These are phyloP conservation scores for Amphiprion percula DNA, from an alignment of 2,113 vertebrate genomes.

Conservation along the genomic window DNA sequence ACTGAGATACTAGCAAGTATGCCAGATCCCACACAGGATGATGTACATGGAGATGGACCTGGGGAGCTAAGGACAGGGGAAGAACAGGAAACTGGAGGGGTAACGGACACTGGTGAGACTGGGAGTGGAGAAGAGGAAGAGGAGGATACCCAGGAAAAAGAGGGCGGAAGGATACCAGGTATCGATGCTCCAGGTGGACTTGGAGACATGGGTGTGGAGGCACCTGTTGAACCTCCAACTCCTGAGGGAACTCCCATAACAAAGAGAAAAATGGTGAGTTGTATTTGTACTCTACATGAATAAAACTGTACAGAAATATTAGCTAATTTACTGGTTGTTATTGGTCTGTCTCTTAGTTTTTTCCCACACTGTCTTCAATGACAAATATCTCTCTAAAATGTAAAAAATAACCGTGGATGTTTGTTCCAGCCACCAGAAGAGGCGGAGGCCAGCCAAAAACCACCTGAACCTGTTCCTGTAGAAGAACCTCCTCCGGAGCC, in stretches of 20 bases:
- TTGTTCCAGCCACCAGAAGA: slow-evolving; percentile 74
- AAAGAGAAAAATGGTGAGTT: slow-evolving; percentile 86
- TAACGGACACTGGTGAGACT: slow-evolving; percentile 81
- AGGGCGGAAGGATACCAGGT: slow-evolving; percentile 86
- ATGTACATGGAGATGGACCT: slow-evolving; percentile 89
- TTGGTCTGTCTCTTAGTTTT: not conserved
- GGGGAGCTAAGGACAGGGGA: slow-evolving; percentile 83
- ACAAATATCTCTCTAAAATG: not conserved
- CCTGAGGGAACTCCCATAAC: slow-evolving; percentile 92
- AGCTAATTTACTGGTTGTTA: not conserved
- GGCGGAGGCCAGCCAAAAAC: slow-evolving; percentile 70
- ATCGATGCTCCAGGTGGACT: slow-evolving; percentile 89
- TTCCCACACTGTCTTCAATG: not conserved
- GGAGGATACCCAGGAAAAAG: slow-evolving; percentile 84
- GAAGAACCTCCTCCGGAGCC: slow-evolving; percentile 83
- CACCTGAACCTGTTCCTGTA: slow-evolving; percentile 72
- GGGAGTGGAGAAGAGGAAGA: slow-evolving; percentile 86
- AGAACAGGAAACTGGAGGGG: slow-evolving; percentile 82
- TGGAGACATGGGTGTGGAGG: slow-evolving; percentile 92
- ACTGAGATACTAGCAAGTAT: slow-evolving; percentile 93
- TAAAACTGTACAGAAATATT: not conserved
- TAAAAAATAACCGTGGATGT: not conserved
- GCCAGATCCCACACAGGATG: slow-evolving; percentile 95
- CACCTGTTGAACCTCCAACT: slow-evolving; percentile 90
- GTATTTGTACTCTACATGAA: not conserved